Evolutionary conservation across 2,797 vertebrate species (phyloP).

Genomic region (Manis javanica): DNA sequence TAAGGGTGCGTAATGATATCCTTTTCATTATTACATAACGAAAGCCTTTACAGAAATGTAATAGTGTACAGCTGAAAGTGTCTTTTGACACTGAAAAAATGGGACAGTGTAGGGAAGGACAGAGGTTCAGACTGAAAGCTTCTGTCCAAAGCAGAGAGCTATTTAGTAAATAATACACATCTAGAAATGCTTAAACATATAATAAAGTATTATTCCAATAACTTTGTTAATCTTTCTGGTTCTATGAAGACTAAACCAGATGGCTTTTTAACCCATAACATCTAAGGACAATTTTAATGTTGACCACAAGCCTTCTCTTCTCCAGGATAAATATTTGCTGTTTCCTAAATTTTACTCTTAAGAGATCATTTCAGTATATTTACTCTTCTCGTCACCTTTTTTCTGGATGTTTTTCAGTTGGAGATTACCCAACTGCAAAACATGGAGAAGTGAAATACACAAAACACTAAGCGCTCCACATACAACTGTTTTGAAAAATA

Average conservation of each 20-base stretch:
- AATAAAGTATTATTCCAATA: constrained; percentile 10
- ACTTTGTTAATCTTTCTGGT: not conserved
- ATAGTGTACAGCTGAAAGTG: not conserved
- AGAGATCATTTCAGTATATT: constrained; percentile 24
- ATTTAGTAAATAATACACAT: not conserved
- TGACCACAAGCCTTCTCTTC: not conserved
- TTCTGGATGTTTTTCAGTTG: not conserved
- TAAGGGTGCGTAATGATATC: not conserved
- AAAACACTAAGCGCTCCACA: not conserved
- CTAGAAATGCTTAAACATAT: constrained; percentile 5
- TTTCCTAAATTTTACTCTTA: not conserved
- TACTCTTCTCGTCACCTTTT: not conserved
- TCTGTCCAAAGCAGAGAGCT: not conserved
- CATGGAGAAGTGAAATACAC: not conserved
- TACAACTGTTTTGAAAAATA: not conserved
- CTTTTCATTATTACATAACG: not conserved
- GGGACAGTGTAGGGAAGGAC: fast-evolving
- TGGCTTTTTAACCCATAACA: not conserved
- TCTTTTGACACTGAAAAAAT: not conserved
- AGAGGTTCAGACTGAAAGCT: not conserved
- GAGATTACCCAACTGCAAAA: not conserved
- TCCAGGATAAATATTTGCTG: not conserved
- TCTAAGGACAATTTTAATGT: not conserved
- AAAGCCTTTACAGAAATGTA: not conserved
- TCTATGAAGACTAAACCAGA: not conserved